Base-by-base conservation (phyloP, 1,140 invertebrate species). In the Caenorhabditis latens region DNA sequence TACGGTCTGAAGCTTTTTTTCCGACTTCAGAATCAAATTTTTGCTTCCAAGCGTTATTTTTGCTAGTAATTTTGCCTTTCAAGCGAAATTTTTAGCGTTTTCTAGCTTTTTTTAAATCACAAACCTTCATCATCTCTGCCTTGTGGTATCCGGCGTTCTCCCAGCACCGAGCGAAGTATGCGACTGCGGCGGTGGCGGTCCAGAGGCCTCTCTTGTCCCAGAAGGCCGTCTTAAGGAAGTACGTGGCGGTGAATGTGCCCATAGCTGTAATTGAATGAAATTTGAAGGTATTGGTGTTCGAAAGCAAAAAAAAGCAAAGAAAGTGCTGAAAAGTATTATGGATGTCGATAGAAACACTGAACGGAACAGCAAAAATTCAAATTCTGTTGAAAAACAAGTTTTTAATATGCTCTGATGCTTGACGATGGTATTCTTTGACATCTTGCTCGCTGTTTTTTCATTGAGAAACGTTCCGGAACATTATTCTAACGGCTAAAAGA, bases 241-340 rank as follows among this genome's bases (percentile, higher is more conserved):
- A 89, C 14, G 50, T 86, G 63, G 89, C 63, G 65, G 88, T 89
- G 84, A 89, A 89, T 16, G 88, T 89, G 19, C 88, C 88, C 83
- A 91, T 89, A 40, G 65, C 83, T 84, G 83, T 0, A 79, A 79
- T 32, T 32, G 0, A 32, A 65, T 16, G 14, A 50, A 50, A 50
- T 13, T 79, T 14, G 46, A 5, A 24, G 2, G 0, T 43, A 19
- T 43, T 46, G 1, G 2, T 2, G 21, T 53, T 3, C 9, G 50
- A 53, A 53, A 53, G 32, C 4, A 4, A 58, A n/a, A 9, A n/a
- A 58, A 58, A 58, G 8, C 57, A 19, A 53, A 58, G 0, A 21
- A 58, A 58, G 11, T 58, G 3, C 50, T 53, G 2, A 53, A 53
- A 53, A 53, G n/a, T n/a, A n/a, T n/a, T n/a, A n/a, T n/a, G n/a